Evolutionary conservation across 1,140 invertebrate species (phyloP).

Genomic region (Aradophagus sp.): DNA sequence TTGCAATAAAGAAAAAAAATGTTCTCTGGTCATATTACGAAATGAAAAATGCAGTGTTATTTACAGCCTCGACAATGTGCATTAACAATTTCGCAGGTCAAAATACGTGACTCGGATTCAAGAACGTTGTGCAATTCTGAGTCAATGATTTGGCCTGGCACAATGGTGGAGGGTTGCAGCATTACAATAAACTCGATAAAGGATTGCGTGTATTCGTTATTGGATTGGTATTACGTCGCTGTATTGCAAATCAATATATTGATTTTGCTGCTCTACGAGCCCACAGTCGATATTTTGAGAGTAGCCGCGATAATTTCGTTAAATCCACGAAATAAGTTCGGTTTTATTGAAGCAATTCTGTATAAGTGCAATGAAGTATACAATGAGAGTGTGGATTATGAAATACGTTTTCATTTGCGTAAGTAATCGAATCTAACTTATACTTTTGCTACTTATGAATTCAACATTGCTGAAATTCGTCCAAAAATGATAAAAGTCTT

Average conservation of each 20-base stretch:
- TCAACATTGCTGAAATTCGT: too few species aligned
- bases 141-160: constrained; percentile 49
- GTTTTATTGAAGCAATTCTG: too few species aligned
- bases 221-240: constrained; percentile 45
- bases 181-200: constrained; percentile 46
- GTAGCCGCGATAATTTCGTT: constrained; percentile 4
- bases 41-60: constrained; percentile 39
- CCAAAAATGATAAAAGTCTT: too few species aligned
- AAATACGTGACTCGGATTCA: constrained; percentile 56
- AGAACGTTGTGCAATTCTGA: constrained; percentile 59
- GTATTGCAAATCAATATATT: constrained; percentile 53
- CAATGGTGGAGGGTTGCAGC: constrained; percentile 52
- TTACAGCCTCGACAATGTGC: constrained; percentile 37
- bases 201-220: constrained; percentile 29
- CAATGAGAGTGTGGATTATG: constrained; percentile 30
- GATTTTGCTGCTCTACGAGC: constrained; percentile 53
- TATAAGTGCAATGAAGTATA: too few species aligned
- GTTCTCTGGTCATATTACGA: constrained; percentile 53
- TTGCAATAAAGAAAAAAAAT: too few species aligned
- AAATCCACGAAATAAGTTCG: constrained; percentile 9
- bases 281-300: constrained; percentile 47
- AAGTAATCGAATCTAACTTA: constrained; percentile 46
- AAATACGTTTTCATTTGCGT: constrained; percentile 57
- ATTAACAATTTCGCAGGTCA: constrained; percentile 28
- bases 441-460: too few species aligned